These are phyloP conservation scores for Ips nitidus DNA, from an alignment of 1,140 invertebrate genomes.

Conservation along the genomic window DNA sequence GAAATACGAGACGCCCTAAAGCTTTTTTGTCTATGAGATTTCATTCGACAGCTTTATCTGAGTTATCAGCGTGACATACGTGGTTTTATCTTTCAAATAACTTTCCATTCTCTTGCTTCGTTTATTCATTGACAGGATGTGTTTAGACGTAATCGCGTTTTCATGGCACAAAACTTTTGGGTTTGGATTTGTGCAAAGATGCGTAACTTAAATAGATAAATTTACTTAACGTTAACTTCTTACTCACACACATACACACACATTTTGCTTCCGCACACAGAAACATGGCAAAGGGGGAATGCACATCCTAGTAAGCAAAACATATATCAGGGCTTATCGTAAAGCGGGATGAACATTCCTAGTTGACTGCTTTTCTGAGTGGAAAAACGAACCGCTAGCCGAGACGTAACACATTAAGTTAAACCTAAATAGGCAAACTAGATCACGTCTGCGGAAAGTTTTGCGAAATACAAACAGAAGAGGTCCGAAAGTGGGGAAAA, in stretches of 20 bases:
- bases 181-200: background rate
- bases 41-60: too few relatives aligned
- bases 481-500: background rate
- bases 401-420: slow-evolving; percentile 3
- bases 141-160: too few relatives aligned
- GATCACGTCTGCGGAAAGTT: slow-evolving; percentile 3
- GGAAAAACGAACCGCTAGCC: slow-evolving; percentile 5
- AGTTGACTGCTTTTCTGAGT: slow-evolving; percentile 11
- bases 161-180: too few relatives aligned
- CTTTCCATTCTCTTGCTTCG: too few relatives aligned
- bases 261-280: background rate
- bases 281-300: slow-evolving; percentile 4
- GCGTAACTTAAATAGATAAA: too few relatives aligned
- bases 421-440: slow-evolving; percentile 4
- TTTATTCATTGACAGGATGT: too few relatives aligned
- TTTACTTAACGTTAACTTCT: background rate
- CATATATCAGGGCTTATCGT: slow-evolving; percentile 19
- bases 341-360: slow-evolving; percentile 11
- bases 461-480: background rate
- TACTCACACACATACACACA: background rate
- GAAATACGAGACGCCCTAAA: too few relatives aligned
- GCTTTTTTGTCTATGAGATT: too few relatives aligned
- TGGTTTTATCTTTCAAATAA: too few relatives aligned
- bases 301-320: slow-evolving; percentile 13
- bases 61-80: too few relatives aligned